Percentiles rank a stretch among this genome's conserved stretches.
These are phyloP conservation scores for Cydia splendana DNA, from an alignment of 1,140 invertebrate species.

Conservation along the genomic window DNA sequence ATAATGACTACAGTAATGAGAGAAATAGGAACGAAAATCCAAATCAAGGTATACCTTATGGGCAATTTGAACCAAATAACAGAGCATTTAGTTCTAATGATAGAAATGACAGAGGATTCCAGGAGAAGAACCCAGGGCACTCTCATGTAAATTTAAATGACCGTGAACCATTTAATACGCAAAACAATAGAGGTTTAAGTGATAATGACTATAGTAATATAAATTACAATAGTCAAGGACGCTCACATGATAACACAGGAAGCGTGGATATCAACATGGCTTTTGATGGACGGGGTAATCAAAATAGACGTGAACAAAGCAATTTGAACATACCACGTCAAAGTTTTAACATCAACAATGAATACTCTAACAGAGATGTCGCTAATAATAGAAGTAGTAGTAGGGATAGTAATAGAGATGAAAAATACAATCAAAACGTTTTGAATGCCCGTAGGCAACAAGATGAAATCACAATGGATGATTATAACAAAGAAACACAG, in stretches of 20 bases:
- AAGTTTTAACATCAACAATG: constrained; percentile 24
- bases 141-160: not conserved
- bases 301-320: not conserved
- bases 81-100: not conserved
- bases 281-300: not conserved
- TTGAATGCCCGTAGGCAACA: not conserved
- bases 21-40: not conserved
- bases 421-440: constrained; percentile 4
- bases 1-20: not conserved
- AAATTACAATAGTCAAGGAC: not conserved
- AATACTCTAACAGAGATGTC: not conserved
- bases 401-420: not conserved
- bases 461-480: not conserved
- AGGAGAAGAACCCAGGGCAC: not conserved
- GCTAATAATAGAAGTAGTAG: not conserved
- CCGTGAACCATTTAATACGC: not conserved
- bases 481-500: not conserved
- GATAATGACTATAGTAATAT: not conserved
- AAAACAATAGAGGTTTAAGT: not conserved
- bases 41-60: not conserved
- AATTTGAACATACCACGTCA: constrained; percentile 20
- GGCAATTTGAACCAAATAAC: not conserved
- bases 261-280: constrained; percentile 10
- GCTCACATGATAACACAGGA: not conserved
- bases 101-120: not conserved